phyloP scores from a whole-genome alignment of 2,797 vertebrate genomes.

The Petrocephalus schoutedeni region DNA sequence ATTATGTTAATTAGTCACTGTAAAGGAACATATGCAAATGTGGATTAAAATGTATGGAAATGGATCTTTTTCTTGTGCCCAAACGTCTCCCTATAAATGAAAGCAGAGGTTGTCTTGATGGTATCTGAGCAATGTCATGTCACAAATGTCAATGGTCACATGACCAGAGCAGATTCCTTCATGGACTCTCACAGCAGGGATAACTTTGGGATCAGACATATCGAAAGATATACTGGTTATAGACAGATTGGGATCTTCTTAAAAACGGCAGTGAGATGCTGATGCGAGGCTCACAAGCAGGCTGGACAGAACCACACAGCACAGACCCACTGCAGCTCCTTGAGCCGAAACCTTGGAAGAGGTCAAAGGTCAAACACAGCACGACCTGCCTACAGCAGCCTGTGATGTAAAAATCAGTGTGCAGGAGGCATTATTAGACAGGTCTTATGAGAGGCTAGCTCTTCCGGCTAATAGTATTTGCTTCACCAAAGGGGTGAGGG shows the following conservation, averaged over 20 bases:
- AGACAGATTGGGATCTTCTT: not conserved
- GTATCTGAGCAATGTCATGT: not conserved
- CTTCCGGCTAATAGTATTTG: not conserved
- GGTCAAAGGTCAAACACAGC: not conserved
- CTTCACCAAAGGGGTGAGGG: not conserved
- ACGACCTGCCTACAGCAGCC: not conserved
- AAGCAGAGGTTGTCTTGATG: not conserved
- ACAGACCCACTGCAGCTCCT: not conserved
- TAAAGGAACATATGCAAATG: not conserved
- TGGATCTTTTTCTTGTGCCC: not conserved
- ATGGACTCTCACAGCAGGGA: not conserved
- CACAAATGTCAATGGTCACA: not conserved
- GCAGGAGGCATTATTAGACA: not conserved
- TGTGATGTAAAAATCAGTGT: not conserved
- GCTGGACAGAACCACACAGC: not conserved
- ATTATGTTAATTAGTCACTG: not conserved
- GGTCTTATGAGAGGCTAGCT: not conserved
- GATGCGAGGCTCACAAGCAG: not conserved
- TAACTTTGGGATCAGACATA: not conserved
- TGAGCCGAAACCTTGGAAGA: not conserved
- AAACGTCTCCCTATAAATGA: not conserved
- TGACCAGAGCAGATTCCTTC: not conserved
- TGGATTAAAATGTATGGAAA: not conserved
- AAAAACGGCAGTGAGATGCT: slow-evolving; percentile 14
- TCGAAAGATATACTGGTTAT: not conserved